phyloP scores from a whole-genome alignment of 2,888 invertebrate species.

The Melieria picta region DNA sequence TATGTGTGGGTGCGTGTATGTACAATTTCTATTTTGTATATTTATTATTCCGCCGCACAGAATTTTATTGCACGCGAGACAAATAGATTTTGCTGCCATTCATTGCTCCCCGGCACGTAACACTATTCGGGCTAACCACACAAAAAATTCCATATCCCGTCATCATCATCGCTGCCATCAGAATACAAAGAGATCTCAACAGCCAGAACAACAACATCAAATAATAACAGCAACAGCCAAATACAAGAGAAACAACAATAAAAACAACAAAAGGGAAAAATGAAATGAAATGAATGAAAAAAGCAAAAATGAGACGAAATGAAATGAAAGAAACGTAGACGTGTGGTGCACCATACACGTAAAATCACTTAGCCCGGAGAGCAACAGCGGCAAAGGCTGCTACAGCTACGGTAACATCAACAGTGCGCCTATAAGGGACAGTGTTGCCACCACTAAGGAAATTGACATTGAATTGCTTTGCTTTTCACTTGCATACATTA shows the following conservation, averaged over 20 bases:
- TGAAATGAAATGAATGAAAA: conserved; percentile 40
- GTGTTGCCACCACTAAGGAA: too few relatives aligned
- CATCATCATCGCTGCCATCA: conserved; percentile 47
- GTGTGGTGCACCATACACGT: conserved; percentile 61
- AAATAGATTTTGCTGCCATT: conserved; percentile 56
- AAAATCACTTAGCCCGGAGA: conserved; percentile 55
- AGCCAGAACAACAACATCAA: conserved; percentile 39
- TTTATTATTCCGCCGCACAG: neutral
- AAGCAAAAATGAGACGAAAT: conserved; percentile 39
- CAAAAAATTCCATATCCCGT: conserved; percentile 64
- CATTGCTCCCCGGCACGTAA: conserved; percentile 65
- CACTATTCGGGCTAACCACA: conserved; percentile 60
- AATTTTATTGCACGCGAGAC: conserved; percentile 50
- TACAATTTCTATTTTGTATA: conserved; percentile 15
- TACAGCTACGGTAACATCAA: too few relatives aligned
- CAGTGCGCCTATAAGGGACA: too few relatives aligned
- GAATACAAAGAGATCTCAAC: conserved; percentile 32
- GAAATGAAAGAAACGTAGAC: conserved; percentile 44
- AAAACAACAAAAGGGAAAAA: conserved; percentile 35
- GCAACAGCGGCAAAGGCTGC: conserved; percentile 10
- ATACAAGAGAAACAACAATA: conserved; percentile 35
- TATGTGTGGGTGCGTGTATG: conserved; percentile 16
- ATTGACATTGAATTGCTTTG: too few relatives aligned
- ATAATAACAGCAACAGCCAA: conserved; percentile 30
- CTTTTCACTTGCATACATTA: too few relatives aligned